phyloP scores from a whole-genome alignment of 2,113 vertebrate genomes.

The Crocuta crocuta region DNA sequence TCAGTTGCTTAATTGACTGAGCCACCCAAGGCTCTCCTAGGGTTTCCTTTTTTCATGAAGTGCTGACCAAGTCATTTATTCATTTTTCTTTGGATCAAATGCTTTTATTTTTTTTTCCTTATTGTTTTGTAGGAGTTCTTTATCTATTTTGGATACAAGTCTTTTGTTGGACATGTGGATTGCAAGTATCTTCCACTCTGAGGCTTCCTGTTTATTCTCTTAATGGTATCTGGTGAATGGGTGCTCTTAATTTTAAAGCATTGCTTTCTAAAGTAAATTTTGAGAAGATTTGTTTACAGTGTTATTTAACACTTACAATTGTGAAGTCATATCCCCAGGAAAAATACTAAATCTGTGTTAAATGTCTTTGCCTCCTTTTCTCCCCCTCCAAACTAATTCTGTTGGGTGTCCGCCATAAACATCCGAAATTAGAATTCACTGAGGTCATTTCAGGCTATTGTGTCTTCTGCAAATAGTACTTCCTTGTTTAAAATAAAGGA shows the following conservation, averaged over 20 bases:
- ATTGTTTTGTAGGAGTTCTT: neutral
- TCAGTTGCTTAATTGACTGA: too few relatives aligned
- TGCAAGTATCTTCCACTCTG: neutral
- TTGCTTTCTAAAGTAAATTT: slow-evolving; percentile 26
- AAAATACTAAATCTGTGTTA: slow-evolving; percentile 58
- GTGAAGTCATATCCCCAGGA: slow-evolving; percentile 73
- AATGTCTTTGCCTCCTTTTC: slow-evolving; percentile 50
- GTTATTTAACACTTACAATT: slow-evolving; percentile 43
- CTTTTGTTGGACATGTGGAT: neutral
- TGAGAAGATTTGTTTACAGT: slow-evolving; percentile 58
- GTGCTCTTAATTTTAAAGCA: neutral
- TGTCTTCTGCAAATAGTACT: slow-evolving; percentile 65
- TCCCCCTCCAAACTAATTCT: neutral
- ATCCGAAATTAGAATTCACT: slow-evolving; percentile 71
- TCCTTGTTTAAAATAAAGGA: slow-evolving; percentile 69
- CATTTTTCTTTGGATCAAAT: neutral
- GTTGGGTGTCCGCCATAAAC: slow-evolving; percentile 32
- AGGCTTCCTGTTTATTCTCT: neutral
- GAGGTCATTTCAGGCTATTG: slow-evolving; percentile 76
- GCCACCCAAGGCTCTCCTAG: too few relatives aligned
- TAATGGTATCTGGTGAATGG: neutral
- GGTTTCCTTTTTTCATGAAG: neutral
- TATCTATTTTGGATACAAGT: neutral
- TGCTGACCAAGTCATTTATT: neutral
- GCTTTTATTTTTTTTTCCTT: neutral